Base-by-base conservation (phyloP, 1,140 invertebrate species). In the Pogonognathellus flavescens region DNA sequence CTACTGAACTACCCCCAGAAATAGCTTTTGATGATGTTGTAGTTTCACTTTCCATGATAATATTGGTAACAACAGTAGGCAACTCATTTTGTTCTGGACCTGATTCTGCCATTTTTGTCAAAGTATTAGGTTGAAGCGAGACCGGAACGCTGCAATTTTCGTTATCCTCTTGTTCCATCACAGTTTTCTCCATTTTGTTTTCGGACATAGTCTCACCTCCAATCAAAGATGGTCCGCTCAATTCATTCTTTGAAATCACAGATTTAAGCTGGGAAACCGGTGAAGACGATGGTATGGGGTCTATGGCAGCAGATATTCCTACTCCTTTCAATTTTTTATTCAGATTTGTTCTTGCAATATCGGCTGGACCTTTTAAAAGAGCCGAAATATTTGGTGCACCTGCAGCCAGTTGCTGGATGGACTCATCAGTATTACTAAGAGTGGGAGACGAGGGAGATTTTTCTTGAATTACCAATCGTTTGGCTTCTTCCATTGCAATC, bases 401-500 rank as follows among this genome's bases (percentile, higher is more conserved):
- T 66, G 14, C 20, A 25, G 14, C 1, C 6, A 1, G 6, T 66
- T 14, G 11, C 20, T 66, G 20, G 22, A 2, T 5, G 1, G 20
- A 10, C 25, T 25, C 62, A 25, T 22, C 25, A 11, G 62, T 20
- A 9, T 66, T 0, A 25, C 22, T n/a, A 18, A 10, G 0, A n/a
- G 59, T 60, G 22, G 62, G 62, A 31, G 20, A 25, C 1, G 20
- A 11, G 25, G 11, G 22, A 5, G 20, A 13, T 20, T 66, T 66
- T 66, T 66, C 62, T 0, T 11, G 22, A 14, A 31, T 66, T 13
- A 25, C 22, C 11, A 92, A 90, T 16, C 94, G 89, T 89, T 92
- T 92, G 1, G 95, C 95, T 89, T 95, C 94, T n/a, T 94, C 93
- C 91, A 96, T 96, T 7, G 95, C 95, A 82, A 91, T 92, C 89